phyloP scores from a whole-genome alignment of 64 coral and sea anemone genomes.

The Anthopleura sola region DNA sequence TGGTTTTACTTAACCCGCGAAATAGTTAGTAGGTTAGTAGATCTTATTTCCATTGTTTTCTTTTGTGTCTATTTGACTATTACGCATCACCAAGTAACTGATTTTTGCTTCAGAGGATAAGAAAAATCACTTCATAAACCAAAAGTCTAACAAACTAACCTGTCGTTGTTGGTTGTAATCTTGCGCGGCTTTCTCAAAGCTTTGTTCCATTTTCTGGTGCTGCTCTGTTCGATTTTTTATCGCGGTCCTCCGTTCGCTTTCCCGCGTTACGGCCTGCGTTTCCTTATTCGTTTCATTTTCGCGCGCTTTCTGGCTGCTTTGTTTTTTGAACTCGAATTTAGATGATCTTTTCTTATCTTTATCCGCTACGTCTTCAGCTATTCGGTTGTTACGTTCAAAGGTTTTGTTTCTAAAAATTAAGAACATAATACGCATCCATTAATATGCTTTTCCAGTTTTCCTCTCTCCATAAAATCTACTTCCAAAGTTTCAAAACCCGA shows the following conservation, averaged over 20 bases:
- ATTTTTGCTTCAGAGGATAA: too few species aligned
- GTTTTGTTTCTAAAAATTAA: constrained; percentile 4
- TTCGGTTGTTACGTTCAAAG: constrained; percentile 41
- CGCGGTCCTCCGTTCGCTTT: constrained; percentile 63
- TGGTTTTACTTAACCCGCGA: too few species aligned
- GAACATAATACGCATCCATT: too few species aligned
- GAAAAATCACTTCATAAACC: too few species aligned
- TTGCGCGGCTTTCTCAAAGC: constrained; percentile 69
- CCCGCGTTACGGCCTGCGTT: constrained; percentile 69
- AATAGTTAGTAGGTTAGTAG: too few species aligned
- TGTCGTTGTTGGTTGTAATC: constrained; percentile 60
- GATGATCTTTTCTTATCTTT: constrained; percentile 46
- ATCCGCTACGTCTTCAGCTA: constrained; percentile 37
- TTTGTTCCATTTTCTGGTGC: constrained; percentile 77
- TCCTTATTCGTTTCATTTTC: constrained; percentile 55
- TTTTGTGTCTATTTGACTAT: too few species aligned
- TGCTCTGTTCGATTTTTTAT: constrained; percentile 58
- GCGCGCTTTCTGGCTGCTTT: constrained; percentile 43
- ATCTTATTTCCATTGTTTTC: too few species aligned
- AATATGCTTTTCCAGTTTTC: neutral
- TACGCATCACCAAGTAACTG: too few species aligned
- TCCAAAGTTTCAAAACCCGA: neutral
- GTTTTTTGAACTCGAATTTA: constrained; percentile 56
- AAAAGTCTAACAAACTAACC: constrained; percentile 37
- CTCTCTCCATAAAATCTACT: neutral